Percentiles rank a stretch among this genome's conserved stretches.
Evolutionary conservation across 53 echinoderm and acorn worm species (phyloP).

Genomic region (Astropecten irregularis): DNA sequence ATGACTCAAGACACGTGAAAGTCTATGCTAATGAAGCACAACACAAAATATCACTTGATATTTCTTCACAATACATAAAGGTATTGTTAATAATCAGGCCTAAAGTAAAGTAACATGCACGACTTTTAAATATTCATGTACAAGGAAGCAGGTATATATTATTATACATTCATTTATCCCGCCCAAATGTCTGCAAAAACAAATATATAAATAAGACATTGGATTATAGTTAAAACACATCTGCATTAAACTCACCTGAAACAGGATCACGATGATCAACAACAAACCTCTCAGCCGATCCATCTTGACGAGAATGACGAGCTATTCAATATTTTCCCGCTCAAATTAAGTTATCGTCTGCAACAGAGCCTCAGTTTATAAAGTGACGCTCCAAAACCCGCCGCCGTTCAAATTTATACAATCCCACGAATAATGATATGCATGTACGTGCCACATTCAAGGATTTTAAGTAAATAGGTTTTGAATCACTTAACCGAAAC

Average conservation of each 20-base stretch:
- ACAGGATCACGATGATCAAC: not conserved
- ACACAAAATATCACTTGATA: no score
- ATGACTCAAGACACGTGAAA: no score
- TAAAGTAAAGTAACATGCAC: not conserved
- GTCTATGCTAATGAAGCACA: no score
- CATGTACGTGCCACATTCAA: no score
- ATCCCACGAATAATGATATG: no score
- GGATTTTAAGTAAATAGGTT: no score
- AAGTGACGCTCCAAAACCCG: no score
- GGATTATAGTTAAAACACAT: not conserved
- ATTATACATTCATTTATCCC: not conserved
- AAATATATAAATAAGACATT: not conserved
- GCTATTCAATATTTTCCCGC: no score
- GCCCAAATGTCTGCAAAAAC: not conserved
- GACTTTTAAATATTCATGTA: not conserved
- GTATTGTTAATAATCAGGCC: not conserved
- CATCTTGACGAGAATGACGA: not conserved
- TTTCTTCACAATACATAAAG: not conserved
- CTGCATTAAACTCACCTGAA: not conserved
- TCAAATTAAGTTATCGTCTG: no score
- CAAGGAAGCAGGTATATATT: not conserved
- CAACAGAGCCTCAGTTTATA: no score
- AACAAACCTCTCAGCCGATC: not conserved
- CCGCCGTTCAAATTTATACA: no score
- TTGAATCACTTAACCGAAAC: no score